Evolutionary conservation across 2,888 invertebrate genomes (phyloP), one percentile per base, ranked within the genome.

Genomic region (Nysson spinosus): DNA sequence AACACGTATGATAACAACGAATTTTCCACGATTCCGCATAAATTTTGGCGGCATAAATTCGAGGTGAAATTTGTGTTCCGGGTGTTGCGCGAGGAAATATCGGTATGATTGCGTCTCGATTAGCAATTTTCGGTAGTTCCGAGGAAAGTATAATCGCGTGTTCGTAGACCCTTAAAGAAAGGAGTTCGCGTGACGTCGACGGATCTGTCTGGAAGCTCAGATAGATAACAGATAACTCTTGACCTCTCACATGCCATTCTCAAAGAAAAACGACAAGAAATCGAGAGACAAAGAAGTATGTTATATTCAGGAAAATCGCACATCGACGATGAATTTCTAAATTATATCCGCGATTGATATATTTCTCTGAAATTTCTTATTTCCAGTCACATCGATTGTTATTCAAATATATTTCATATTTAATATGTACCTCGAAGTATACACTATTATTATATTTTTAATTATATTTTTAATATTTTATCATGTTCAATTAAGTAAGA

Each of bases 131-230:
- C 52, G 28, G 1, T 24, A 24, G 26, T 65, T 62, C 39, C 52
- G 37, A 37, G 22, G 22, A 43, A 30, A 32, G 26, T 20, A 6
- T 39, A 39, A 39, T 74, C 65, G 74, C 74, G 56, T 74, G 65
- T 22, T 28, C 11, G 0, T 12, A 22, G 14, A 9, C 40, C 39
- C 50, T 73, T 52, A 61, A 34, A 54, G 39, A 26, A 46, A 22
- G 32, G 43, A n/a, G 49, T 40, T 78, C 61, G 82, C 80, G 80
- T 78, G 80, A 71, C 69, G 58, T 62, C 68, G 66, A 47, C 58
- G 55, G 68, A 72, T 75, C 63, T 69, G 75, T 74, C 74, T 75
- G 77, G 69, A 63, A 70, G 39, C 7, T 44, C 26, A 58, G 62
- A 74, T 69, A 66, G 67, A 34, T 40, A 49, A 52, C 50, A 55